Conservation (phyloP, 1,140 invertebrate species). For the Steinernema khuongi region DNA sequence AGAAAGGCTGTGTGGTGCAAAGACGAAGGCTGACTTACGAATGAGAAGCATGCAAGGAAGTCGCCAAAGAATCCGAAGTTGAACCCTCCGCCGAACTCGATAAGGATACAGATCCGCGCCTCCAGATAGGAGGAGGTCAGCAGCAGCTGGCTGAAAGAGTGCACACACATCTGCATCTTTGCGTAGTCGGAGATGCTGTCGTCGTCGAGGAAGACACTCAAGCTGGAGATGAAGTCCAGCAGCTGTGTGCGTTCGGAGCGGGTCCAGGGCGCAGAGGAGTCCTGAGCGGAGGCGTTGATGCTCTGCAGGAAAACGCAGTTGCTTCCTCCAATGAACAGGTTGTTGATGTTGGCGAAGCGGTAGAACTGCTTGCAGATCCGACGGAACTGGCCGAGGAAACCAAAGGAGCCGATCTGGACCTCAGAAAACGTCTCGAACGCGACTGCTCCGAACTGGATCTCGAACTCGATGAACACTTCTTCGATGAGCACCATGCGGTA, state of each 20-base stretch:
- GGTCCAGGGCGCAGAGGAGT: neutral
- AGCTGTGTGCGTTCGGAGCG: neutral
- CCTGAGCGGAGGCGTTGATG: neutral
- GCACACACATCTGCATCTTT: too few species aligned
- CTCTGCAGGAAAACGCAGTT: neutral
- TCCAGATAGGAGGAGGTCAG: too few species aligned
- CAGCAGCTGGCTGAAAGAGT: too few species aligned
- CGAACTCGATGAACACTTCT: neutral
- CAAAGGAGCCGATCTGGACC: neutral
- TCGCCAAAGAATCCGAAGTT: too few species aligned
- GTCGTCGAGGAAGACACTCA: neutral
- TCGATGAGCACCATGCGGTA: slow-evolving; percentile 16
- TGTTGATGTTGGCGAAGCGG: slow-evolving; percentile 12
- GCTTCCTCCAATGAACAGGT: neutral
- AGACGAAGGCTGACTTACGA: too few species aligned
- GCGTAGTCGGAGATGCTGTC: neutral
- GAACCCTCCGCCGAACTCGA: too few species aligned
- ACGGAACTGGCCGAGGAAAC: neutral
- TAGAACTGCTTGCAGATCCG: neutral
- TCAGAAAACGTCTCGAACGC: neutral
- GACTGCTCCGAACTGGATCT: neutral
- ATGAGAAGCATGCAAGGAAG: too few species aligned
- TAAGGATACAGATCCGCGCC: too few species aligned
- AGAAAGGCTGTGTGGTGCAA: too few species aligned
- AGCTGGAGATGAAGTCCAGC: neutral